Conservation (phyloP, 2,113 vertebrate species). For the Varanus salvator region DNA sequence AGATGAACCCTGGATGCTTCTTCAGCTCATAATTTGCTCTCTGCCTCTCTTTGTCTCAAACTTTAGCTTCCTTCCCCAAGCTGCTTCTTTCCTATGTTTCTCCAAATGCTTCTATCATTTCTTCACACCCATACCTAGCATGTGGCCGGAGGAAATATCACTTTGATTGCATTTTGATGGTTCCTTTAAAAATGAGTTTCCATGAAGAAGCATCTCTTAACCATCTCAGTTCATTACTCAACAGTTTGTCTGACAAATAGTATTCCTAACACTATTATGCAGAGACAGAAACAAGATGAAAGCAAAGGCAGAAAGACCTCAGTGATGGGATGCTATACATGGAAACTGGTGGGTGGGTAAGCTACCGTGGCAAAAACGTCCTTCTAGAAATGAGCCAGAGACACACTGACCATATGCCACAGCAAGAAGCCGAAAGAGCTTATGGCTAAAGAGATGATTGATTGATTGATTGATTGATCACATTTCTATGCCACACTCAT, state of each 20-base stretch:
- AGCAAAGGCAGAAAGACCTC: not conserved
- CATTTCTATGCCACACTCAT: no score
- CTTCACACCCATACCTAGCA: not conserved
- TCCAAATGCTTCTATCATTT: not conserved
- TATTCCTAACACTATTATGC: not conserved
- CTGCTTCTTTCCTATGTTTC: no score
- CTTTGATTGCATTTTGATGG: no score
- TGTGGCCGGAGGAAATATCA: no score
- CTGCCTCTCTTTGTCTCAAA: not conserved
- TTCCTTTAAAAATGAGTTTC: not conserved
- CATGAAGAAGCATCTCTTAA: not conserved
- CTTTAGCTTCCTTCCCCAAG: not conserved
- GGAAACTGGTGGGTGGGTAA: not conserved
- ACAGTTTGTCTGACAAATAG: not conserved
- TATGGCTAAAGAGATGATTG: not conserved
- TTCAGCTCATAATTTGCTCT: no score
- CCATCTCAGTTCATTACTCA: not conserved
- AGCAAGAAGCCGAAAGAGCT: not conserved
- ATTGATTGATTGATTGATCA: no score
- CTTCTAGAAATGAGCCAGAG: not conserved
- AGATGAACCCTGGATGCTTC: not conserved
- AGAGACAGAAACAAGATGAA: not conserved
- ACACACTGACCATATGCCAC: not conserved
- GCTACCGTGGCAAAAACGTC: not conserved
- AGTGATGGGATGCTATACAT: not conserved